Percentiles rank a stretch among this genome's conserved stretches.
Evolutionary conservation across 2,888 invertebrate genomes (phyloP).

Genomic region (Ganaspis brasiliensis): DNA sequence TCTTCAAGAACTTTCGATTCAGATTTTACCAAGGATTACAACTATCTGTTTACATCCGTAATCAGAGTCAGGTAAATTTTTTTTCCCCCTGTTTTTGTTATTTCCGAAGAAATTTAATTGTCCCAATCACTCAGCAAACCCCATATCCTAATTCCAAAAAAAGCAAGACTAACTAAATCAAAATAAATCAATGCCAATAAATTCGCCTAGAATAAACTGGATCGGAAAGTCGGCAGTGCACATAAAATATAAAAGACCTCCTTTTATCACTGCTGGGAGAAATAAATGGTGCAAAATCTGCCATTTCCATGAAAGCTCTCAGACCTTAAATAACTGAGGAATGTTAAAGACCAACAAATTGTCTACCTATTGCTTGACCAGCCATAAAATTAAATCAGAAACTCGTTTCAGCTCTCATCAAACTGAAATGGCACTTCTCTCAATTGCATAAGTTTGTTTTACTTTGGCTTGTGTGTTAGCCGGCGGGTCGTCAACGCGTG

Average conservation of each 20-base stretch:
- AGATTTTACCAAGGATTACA: too few relatives aligned
- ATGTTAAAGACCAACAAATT: slow-evolving; percentile 37
- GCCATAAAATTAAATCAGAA: slow-evolving; percentile 39
- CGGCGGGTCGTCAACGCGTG: slow-evolving; percentile 52
- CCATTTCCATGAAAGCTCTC: slow-evolving; percentile 16
- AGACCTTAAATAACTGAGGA: slow-evolving; percentile 26
- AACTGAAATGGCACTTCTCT: slow-evolving; percentile 30
- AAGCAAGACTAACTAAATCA: neutral
- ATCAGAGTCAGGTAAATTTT: too few relatives aligned
- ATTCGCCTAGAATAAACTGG: neutral
- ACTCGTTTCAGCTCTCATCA: slow-evolving; percentile 39
- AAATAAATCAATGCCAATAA: neutral
- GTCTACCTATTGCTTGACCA: slow-evolving; percentile 5
- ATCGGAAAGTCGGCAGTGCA: neutral
- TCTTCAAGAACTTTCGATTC: too few relatives aligned
- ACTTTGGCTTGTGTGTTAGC: slow-evolving; percentile 23
- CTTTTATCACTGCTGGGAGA: neutral
- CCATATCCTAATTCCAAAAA: too few relatives aligned
- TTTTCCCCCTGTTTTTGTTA: too few relatives aligned
- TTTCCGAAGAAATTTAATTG: too few relatives aligned
- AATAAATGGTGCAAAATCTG: slow-evolving; percentile 26
- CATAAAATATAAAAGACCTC: neutral
- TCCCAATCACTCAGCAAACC: too few relatives aligned
- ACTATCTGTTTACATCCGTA: too few relatives aligned
- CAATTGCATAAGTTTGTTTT: slow-evolving; percentile 38